Percentiles rank a stretch among this genome's conserved stretches.
Evolutionary conservation across 2,113 vertebrate species (phyloP).

Genomic region (Tichodroma muraria): DNA sequence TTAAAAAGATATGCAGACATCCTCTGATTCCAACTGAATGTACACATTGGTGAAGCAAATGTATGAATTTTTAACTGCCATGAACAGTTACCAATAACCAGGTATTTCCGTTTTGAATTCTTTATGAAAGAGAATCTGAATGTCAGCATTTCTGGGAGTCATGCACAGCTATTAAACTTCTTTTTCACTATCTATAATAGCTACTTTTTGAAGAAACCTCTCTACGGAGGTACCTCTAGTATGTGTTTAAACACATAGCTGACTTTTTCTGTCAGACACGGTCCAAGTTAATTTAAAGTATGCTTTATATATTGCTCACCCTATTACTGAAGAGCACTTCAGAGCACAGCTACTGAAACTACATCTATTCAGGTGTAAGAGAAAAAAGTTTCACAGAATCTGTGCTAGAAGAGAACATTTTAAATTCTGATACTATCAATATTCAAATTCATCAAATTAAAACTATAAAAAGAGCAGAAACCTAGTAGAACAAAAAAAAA

Average conservation of each 20-base stretch:
- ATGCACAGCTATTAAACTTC: neutral
- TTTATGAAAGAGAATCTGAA: neutral
- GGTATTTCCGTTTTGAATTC: neutral
- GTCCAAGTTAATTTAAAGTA: neutral
- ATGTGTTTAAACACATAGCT: neutral
- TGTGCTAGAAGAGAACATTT: neutral
- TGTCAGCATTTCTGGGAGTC: neutral
- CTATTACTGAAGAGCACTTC: neutral
- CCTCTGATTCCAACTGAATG: neutral
- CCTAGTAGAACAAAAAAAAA: neutral
- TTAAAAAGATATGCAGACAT: neutral
- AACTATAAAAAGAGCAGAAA: neutral
- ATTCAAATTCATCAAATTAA: neutral
- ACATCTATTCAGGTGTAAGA: neutral
- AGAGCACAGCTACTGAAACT: neutral
- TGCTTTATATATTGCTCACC: neutral
- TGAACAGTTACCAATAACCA: neutral
- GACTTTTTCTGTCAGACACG: neutral
- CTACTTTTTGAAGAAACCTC: neutral
- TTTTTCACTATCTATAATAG: neutral
- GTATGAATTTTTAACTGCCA: neutral
- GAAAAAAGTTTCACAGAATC: neutral
- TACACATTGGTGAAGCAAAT: neutral
- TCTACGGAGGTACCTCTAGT: neutral
- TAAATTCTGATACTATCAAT: neutral